phyloP scores from a whole-genome alignment of 2,113 vertebrate species.

The Embiotoca jacksoni region DNA sequence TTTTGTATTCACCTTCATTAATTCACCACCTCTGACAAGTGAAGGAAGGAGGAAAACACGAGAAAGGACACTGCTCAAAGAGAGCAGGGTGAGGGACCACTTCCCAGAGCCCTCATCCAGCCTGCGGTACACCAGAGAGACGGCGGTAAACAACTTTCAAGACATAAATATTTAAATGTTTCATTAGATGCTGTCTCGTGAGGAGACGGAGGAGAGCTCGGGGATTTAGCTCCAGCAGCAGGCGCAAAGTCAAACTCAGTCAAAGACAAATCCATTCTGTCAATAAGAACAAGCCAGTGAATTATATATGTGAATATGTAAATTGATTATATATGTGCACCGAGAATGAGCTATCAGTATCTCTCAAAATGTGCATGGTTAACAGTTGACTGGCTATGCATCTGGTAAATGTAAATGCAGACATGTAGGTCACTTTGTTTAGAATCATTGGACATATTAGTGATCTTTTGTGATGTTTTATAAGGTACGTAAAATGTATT shows the following conservation, averaged over 20 bases:
- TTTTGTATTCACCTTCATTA: constrained; percentile 60
- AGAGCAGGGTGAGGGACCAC: constrained; percentile 33
- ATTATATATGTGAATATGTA: constrained; percentile 56
- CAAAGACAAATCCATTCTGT: constrained; percentile 77
- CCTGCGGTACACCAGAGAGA: constrained; percentile 45
- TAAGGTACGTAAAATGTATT: too few relatives aligned
- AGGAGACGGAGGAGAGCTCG: constrained; percentile 60
- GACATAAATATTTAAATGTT: constrained; percentile 84
- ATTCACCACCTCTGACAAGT: constrained; percentile 56
- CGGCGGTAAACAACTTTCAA: constrained; percentile 73
- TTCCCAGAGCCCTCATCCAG: background rate
- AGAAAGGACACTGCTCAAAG: constrained; percentile 58
- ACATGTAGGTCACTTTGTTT: background rate
- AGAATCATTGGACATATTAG: background rate
- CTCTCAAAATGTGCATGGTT: constrained; percentile 43
- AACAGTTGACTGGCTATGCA: constrained; percentile 19
- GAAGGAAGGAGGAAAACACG: constrained; percentile 41
- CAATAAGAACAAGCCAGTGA: constrained; percentile 54
- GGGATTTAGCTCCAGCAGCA: constrained; percentile 63
- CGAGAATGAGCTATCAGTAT: constrained; percentile 21
- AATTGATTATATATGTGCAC: constrained; percentile 34
- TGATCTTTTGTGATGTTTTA: background rate
- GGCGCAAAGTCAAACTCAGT: constrained; percentile 77
- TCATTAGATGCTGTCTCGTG: constrained; percentile 79
- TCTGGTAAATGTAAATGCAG: background rate